A percentile compares a stretch with the other conserved stretches of the same genome.
Conservation (phyloP, 1,140 invertebrate species). For the Heterodera carotae region DNA sequence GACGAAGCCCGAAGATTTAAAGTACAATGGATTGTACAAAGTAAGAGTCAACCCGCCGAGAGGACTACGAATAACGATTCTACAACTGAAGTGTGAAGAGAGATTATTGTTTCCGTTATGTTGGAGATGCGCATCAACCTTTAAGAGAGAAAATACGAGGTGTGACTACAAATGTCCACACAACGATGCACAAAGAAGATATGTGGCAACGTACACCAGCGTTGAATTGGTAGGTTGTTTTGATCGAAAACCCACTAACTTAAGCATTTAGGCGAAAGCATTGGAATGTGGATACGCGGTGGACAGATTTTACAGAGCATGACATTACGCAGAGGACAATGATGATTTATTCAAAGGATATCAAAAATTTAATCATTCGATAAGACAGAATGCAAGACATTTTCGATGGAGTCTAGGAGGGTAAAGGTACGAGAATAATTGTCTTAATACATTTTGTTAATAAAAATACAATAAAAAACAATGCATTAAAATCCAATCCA, state of each 20-base stretch:
- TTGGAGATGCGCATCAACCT: background rate
- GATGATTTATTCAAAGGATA: background rate
- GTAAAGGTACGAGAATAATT: too few relatives aligned
- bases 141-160: background rate
- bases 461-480: too few relatives aligned
- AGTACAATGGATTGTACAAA: background rate
- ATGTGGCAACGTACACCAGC: background rate
- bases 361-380: too few relatives aligned
- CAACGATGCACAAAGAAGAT: background rate
- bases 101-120: slow-evolving; percentile 1
- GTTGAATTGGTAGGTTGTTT: background rate
- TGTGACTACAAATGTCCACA: background rate
- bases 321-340: background rate
- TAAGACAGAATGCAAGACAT: too few relatives aligned
- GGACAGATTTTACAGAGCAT: background rate
- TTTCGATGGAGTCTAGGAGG: too few relatives aligned
- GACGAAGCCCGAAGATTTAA: background rate
- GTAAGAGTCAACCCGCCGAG: background rate
- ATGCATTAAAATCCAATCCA: too few relatives aligned
- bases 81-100: background rate
- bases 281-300: background rate
- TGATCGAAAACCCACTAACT: background rate
- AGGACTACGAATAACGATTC: background rate
- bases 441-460: too few relatives aligned
- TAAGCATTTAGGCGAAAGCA: background rate